These are phyloP conservation scores for Megastigmus dorsalis DNA, from an alignment of 2,888 invertebrate genomes.

Conservation along the genomic window DNA sequence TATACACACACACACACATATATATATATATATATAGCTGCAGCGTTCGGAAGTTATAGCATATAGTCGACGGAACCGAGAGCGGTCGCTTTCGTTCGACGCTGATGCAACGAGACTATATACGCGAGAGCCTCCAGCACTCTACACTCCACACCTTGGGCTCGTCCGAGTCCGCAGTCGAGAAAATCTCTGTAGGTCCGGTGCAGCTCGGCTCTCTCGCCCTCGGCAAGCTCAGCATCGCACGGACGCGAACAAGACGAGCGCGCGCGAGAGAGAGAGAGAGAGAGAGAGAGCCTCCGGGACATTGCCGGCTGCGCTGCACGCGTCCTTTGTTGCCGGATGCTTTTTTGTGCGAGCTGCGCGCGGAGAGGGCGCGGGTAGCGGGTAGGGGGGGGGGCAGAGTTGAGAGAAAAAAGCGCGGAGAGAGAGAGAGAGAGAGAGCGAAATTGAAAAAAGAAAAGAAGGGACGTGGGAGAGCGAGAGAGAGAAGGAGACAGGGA, in stretches of 20 bases:
- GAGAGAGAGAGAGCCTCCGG: background rate
- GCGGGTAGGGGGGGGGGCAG: background rate
- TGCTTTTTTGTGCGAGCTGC: slow-evolving; percentile 20
- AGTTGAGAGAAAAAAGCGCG: slow-evolving; percentile 4
- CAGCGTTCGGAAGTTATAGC: slow-evolving; percentile 9
- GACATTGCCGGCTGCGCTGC: slow-evolving; percentile 9
- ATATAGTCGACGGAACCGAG: background rate
- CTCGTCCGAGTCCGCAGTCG: slow-evolving; percentile 14
- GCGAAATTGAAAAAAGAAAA: slow-evolving; percentile 32
- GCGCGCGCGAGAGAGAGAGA: slow-evolving; percentile 13
- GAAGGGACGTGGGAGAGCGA: slow-evolving; percentile 33
- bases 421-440: slow-evolving; percentile 27
- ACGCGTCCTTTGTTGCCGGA: slow-evolving; percentile 13
- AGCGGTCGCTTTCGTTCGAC: no score
- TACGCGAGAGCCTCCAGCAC: slow-evolving; percentile 30
- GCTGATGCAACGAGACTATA: no score
- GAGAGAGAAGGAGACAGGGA: slow-evolving; percentile 20
- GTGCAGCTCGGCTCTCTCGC: no score
- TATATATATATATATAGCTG: no score
- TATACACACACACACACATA: no score
- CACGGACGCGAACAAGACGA: no score
- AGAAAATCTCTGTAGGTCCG: background rate
- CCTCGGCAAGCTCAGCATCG: no score
- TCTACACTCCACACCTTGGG: background rate
- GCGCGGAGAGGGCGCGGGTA: background rate